Evolutionary conservation across 2,797 vertebrate species (phyloP), one percentile per base, ranked within the genome.

Genomic region (Eulemur coronatus): DNA sequence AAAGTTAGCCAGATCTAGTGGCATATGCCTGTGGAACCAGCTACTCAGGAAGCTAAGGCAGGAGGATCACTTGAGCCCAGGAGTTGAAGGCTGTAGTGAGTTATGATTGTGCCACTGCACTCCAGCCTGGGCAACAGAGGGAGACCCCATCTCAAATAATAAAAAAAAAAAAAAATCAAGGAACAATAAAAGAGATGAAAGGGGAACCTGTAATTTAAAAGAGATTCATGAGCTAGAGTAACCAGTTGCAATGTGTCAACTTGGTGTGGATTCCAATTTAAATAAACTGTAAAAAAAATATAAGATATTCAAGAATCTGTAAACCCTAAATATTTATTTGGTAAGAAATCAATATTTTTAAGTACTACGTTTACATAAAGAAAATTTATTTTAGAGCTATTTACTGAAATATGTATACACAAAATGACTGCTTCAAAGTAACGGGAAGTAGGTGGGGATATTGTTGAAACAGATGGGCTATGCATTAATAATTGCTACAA

Each of bases 281-380:
- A 89, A 52, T 91, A 75, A 55, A 92, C 15, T 94, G 2, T 75
- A 43, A 81, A 94, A 82, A 94, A 78, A 75, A 38, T 28, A 38
- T 48, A 69, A 81, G 12, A 67, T 35, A 76, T 46, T 76, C 43
- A 15, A 55, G 41, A 94, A 84, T 87, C 46, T 81, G 5, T 86
- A 18, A 75, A 52, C 14, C n/a, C 50, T 52, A 52, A 82, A 41
- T 93, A 84, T 90, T 90, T 90, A 95, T 85, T 92, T 95, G 48
- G 4, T 93, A 92, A 81, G 48, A 30, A 89, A 91, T 92, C 15
- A 65, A 65, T 65, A n/a, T 65, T 65, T 65, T 65, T 65, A 65
- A 26, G 14, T 41, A 65, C 28, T 41, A 61, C 57, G 3, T 75
- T 92, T 93, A 78, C 61, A 4, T 41, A 61, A 72, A 89, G 48